Evolutionary conservation across 2,888 invertebrate genomes (phyloP).

Genomic region (Glaucopsyche alexis): DNA sequence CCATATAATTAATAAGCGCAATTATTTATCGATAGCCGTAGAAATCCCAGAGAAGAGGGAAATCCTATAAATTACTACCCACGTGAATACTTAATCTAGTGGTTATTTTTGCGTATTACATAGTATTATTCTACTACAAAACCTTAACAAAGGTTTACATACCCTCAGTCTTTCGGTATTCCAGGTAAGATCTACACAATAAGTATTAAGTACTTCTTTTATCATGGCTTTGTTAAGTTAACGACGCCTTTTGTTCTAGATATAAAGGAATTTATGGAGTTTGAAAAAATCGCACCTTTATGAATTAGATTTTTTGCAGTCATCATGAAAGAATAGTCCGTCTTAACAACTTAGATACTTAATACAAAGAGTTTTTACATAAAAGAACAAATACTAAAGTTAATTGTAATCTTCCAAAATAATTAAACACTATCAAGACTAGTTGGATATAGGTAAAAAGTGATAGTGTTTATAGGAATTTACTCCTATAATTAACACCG

Average conservation of each 20-base stretch:
- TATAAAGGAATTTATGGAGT: constrained; percentile 7
- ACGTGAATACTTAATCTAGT: not conserved
- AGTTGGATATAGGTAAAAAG: not conserved
- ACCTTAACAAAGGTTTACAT: constrained; percentile 9
- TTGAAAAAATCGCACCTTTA: constrained; percentile 13
- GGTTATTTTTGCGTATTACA: not conserved
- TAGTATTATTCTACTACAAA: constrained; percentile 1
- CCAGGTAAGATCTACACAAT: constrained; percentile 12
- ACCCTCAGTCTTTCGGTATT: not conserved
- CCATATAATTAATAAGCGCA: constrained; percentile 28
- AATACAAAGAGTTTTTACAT: not conserved
- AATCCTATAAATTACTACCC: constrained; percentile 4
- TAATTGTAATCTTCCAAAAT: not conserved
- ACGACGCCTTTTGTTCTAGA: constrained; percentile 14
- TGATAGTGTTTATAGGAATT: constrained; percentile 1
- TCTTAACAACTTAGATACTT: not conserved
- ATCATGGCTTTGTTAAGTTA: not conserved
- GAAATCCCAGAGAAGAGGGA: not conserved
- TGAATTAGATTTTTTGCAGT: constrained; percentile 15
- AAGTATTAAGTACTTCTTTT: constrained; percentile 17
- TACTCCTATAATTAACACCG: not conserved
- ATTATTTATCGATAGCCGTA: constrained; percentile 12
- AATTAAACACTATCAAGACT: not conserved
- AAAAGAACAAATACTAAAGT: not conserved
- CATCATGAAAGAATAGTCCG: not conserved